Conservation (phyloP, 2,888 invertebrate species). For the Acleris sparsana region DNA sequence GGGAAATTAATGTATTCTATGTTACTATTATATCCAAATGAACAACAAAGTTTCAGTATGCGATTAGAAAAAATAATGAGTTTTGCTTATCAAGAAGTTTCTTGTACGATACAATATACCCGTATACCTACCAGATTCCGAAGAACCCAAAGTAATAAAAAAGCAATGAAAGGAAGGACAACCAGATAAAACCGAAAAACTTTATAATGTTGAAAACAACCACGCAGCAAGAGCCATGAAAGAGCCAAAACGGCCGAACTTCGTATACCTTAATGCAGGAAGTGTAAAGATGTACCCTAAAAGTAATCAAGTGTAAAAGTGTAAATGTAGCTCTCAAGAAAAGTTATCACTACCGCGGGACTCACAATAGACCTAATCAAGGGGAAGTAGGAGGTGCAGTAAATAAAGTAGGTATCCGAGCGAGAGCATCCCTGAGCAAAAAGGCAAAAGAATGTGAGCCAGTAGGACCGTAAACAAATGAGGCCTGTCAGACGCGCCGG, state of each 20-base stretch:
- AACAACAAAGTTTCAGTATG: too few relatives aligned
- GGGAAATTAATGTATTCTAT: too few relatives aligned
- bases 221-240: too few relatives aligned
- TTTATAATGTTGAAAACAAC: background rate
- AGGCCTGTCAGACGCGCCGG: slow-evolving; percentile 28
- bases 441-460: slow-evolving; percentile 33
- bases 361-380: slow-evolving; percentile 35
- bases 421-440: slow-evolving; percentile 31
- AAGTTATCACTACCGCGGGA: slow-evolving; percentile 34
- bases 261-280: background rate
- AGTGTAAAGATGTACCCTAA: slow-evolving; percentile 13
- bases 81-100: too few relatives aligned
- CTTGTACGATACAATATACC: too few relatives aligned
- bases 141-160: too few relatives aligned
- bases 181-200: background rate
- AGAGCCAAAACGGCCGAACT: background rate
- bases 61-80: too few relatives aligned
- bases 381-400: slow-evolving; percentile 28
- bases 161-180: background rate
- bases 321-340: slow-evolving; percentile 22
- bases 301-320: slow-evolving; percentile 29
- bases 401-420: slow-evolving; percentile 31
- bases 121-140: too few relatives aligned
- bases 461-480: slow-evolving; percentile 34
- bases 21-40: too few relatives aligned